These are phyloP conservation scores for Frieseomelitta varia DNA, from an alignment of 1,140 invertebrate genomes.

Conservation along the genomic window DNA sequence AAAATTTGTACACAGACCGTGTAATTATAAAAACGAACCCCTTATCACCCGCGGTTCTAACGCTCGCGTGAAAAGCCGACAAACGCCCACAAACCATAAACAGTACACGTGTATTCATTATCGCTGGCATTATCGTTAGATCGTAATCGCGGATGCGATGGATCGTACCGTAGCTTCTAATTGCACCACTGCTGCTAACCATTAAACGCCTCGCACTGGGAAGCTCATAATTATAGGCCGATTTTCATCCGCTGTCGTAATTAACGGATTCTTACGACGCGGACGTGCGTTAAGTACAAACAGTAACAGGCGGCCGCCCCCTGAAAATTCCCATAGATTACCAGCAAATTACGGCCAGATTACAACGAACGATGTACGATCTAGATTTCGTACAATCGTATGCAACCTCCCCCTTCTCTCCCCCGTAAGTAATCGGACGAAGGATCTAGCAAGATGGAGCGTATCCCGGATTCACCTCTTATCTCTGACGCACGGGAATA, in stretches of 20 bases:
- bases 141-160: constrained; percentile 13
- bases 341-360: constrained; percentile 12
- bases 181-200: constrained; percentile 3
- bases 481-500: constrained; percentile 26
- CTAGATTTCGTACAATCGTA: constrained; percentile 27
- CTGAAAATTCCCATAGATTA: constrained; percentile 22
- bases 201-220: constrained; percentile 18
- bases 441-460: constrained; percentile 44
- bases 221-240: constrained; percentile 35
- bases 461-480: constrained; percentile 24
- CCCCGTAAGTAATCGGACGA: constrained; percentile 26
- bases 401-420: not conserved
- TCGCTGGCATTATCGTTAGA: not conserved
- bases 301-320: not conserved
- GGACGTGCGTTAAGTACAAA: constrained; percentile 27
- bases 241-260: constrained; percentile 30
- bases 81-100: not conserved
- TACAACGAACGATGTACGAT: constrained; percentile 31
- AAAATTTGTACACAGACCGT: not conserved
- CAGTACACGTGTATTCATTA: constrained; percentile 11
- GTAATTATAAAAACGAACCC: not conserved
- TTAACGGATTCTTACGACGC: constrained; percentile 40
- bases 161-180: constrained; percentile 25
- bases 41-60: too few species aligned
- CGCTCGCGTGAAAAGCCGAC: not conserved